Evolutionary conservation across 2,888 invertebrate species (phyloP).

Genomic region (Eupithecia pulchellata): DNA sequence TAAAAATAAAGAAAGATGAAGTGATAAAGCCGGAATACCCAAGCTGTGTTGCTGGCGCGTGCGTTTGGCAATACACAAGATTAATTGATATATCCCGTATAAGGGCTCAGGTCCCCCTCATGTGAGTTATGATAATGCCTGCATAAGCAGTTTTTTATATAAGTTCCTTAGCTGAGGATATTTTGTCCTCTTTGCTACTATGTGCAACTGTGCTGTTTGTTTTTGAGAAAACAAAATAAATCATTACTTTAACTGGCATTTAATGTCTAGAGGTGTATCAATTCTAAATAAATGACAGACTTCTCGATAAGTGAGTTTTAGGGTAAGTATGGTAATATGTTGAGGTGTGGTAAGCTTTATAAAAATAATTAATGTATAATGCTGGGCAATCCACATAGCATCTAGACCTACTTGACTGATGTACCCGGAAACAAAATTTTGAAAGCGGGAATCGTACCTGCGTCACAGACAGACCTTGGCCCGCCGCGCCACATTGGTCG

Average conservation of each 20-base stretch:
- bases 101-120: constrained; percentile 55
- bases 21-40: constrained; percentile 57
- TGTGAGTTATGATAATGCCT: constrained; percentile 62
- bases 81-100: constrained; percentile 65
- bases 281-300: no score
- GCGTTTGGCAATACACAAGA: constrained; percentile 64
- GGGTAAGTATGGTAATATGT: no score
- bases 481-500: no score
- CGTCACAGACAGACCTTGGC: no score
- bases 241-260: constrained; percentile 34
- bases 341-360: no score
- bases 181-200: constrained; percentile 47
- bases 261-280: no score
- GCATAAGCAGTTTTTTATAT: constrained; percentile 58
- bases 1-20: constrained; percentile 53
- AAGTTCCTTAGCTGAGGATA: constrained; percentile 48
- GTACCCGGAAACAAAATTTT: no score
- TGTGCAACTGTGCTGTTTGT: constrained; percentile 55
- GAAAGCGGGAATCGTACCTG: no score
- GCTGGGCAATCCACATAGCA: no score
- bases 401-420: no score
- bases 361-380: background rate
- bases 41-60: constrained; percentile 52
- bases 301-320: no score
- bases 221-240: constrained; percentile 64